Evolutionary conservation across 2,888 invertebrate genomes (phyloP).

Genomic region (Acanthosepion pharaonis): DNA sequence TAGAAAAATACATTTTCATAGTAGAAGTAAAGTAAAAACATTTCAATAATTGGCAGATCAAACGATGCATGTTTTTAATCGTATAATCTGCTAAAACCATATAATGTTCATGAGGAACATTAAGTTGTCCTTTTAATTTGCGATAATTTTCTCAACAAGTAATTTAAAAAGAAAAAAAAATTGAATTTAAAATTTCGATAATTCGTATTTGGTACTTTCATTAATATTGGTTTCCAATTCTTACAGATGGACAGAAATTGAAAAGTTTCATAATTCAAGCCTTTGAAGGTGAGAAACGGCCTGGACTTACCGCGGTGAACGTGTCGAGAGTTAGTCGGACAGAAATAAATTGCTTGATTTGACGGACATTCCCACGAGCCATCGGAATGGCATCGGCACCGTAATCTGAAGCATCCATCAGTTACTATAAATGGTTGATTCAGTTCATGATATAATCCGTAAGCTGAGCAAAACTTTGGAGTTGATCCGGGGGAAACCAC

Average conservation of each 20-base stretch:
- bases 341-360: conserved; percentile 52
- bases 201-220: neutral
- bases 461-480: neutral
- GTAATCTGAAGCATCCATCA: neutral
- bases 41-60: too few species aligned
- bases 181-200: neutral
- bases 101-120: too few species aligned
- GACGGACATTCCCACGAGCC: conserved; percentile 61
- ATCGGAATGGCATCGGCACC: conserved; percentile 61
- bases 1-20: too few species aligned
- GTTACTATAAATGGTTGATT: neutral
- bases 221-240: neutral
- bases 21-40: too few species aligned
- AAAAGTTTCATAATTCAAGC: neutral
- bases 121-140: too few species aligned
- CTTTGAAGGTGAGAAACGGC: neutral
- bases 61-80: too few species aligned
- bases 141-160: neutral
- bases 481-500: neutral
- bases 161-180: neutral
- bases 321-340: conserved; percentile 35
- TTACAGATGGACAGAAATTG: neutral
- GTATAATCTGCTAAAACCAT: too few species aligned
- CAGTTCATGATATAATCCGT: neutral
- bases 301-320: neutral